phyloP scores from a whole-genome alignment of 2,113 vertebrate species.

The Muscicapa adusta region DNA sequence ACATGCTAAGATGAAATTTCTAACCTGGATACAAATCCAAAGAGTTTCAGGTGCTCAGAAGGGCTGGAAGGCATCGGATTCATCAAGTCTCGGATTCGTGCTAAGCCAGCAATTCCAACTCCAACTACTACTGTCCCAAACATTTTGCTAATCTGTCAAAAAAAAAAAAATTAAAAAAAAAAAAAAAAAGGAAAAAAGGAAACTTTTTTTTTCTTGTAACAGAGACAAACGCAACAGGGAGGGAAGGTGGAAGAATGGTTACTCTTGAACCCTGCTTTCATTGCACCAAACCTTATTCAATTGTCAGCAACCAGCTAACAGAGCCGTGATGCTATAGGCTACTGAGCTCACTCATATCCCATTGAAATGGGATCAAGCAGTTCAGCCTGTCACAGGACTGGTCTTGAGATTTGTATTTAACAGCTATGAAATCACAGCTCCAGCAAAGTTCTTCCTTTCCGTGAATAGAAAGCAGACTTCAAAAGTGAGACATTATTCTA shows the following conservation, averaged over 20 bases:
- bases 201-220: neutral
- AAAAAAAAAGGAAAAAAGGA: too few relatives aligned
- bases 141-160: constrained; percentile 71
- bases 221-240: neutral
- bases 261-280: neutral
- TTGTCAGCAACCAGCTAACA: neutral
- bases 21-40: constrained; percentile 91
- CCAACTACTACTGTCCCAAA: constrained; percentile 89
- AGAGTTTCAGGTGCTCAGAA: constrained; percentile 77
- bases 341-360: neutral
- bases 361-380: neutral
- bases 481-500: constrained; percentile 27
- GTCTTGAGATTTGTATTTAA: neutral
- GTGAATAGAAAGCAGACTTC: neutral
- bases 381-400: neutral
- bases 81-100: constrained; percentile 84
- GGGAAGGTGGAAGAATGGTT: neutral
- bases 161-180: neutral
- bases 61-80: constrained; percentile 74
- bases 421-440: neutral
- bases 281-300: neutral
- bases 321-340: neutral
- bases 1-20: neutral
- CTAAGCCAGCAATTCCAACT: constrained; percentile 82
- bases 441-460: neutral